Evolutionary conservation across 2,797 vertebrate species (phyloP).

Genomic region (Poeciliopsis turneri): DNA sequence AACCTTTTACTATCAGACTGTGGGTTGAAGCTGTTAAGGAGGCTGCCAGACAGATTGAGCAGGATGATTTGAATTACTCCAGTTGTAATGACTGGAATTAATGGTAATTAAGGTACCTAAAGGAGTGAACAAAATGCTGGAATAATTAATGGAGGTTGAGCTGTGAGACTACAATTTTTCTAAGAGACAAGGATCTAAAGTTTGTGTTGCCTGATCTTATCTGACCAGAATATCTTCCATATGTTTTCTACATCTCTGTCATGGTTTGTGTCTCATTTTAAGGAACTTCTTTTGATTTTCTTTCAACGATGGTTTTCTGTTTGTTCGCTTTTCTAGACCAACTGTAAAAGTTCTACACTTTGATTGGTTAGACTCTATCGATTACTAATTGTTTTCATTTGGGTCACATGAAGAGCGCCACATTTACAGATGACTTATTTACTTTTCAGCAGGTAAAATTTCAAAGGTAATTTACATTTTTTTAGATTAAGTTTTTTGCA

Average conservation of each 20-base stretch:
- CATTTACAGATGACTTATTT: too few species aligned
- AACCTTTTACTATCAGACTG: slow-evolving; percentile 14
- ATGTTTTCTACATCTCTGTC: neutral
- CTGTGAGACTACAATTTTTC: neutral
- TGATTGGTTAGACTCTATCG: too few species aligned
- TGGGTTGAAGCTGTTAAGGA: slow-evolving; percentile 15
- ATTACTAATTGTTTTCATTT: too few species aligned
- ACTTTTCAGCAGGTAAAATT: too few species aligned
- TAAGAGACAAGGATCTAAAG: neutral
- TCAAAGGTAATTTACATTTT: neutral
- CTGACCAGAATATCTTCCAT: neutral
- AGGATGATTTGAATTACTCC: slow-evolving; percentile 12
- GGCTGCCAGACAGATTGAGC: slow-evolving; percentile 24
- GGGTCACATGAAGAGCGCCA: too few species aligned
- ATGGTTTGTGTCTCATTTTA: neutral
- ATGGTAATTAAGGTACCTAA: slow-evolving; percentile 1
- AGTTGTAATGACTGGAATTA: slow-evolving; percentile 2
- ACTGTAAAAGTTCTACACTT: too few species aligned
- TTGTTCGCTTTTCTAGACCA: neutral
- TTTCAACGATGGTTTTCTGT: neutral
- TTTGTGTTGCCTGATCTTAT: neutral
- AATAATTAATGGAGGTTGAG: slow-evolving; percentile 4
- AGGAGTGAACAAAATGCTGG: slow-evolving; percentile 2
- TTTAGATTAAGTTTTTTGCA: neutral
- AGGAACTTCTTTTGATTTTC: neutral